Evolutionary conservation across 2,113 vertebrate genomes (phyloP).

Genomic region (Hemicordylus capensis): DNA sequence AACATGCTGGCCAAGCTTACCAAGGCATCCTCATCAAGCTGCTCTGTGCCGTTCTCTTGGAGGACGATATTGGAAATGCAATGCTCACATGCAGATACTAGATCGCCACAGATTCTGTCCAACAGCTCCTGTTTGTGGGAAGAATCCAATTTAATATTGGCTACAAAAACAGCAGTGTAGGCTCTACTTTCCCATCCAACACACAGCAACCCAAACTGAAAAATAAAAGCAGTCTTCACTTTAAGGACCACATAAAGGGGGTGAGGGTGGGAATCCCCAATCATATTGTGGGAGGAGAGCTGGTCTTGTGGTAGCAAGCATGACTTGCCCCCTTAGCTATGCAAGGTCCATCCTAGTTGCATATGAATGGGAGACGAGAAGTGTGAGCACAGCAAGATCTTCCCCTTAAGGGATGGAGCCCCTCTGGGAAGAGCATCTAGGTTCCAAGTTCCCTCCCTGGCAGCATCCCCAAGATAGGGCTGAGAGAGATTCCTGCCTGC

Average conservation of each 20-base stretch:
- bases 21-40: constrained; percentile 84
- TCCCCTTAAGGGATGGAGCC: no score
- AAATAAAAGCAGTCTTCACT: constrained; percentile 20
- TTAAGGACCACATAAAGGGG: no score
- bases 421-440: no score
- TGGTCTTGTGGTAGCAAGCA: no score
- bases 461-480: no score
- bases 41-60: constrained; percentile 74
- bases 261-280: constrained; percentile 10
- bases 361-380: no score
- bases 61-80: constrained; percentile 84
- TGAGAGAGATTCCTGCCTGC: no score
- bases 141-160: constrained; percentile 23
- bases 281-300: no score
- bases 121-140: constrained; percentile 75
- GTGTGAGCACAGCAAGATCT: no score
- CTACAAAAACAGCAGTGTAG: constrained; percentile 15
- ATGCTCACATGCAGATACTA: constrained; percentile 82
- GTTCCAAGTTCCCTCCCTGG: no score
- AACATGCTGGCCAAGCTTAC: constrained; percentile 70
- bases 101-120: constrained; percentile 81
- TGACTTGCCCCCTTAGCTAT: no score
- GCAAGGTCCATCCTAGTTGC: no score
- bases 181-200: background rate
- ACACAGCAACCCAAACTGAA: background rate